Percentiles rank a stretch among this genome's conserved stretches.
Conservation (phyloP, 1,140 invertebrate species). For the Zaprionus gabonicus region DNA sequence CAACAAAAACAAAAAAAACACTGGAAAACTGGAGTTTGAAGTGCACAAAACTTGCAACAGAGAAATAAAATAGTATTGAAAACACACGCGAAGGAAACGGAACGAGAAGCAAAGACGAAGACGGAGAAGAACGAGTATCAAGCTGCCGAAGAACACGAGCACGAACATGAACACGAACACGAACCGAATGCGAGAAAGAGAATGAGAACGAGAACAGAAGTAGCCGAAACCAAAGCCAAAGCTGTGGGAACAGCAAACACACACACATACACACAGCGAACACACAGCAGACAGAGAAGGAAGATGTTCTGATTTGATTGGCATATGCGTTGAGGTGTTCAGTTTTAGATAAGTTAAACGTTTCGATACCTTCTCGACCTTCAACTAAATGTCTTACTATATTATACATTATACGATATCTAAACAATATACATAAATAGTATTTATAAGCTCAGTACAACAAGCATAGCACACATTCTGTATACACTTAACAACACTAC, state of each 20-base stretch:
- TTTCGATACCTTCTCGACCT: slow-evolving; percentile 8
- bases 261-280: slow-evolving; percentile 17
- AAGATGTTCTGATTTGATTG: slow-evolving; percentile 30
- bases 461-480: slow-evolving; percentile 30
- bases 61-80: slow-evolving; percentile 45
- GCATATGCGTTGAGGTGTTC: slow-evolving; percentile 50
- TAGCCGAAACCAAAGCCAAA: slow-evolving; percentile 58
- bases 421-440: slow-evolving; percentile 49
- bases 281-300: background rate
- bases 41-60: slow-evolving; percentile 55
- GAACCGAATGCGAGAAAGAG: background rate
- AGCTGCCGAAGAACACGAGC: background rate
- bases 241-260: slow-evolving; percentile 46
- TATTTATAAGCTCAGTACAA: slow-evolving; percentile 45
- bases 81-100: slow-evolving; percentile 4
- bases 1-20: background rate
- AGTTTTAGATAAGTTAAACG: slow-evolving; percentile 5
- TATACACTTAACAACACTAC: background rate
- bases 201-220: background rate
- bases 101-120: slow-evolving; percentile 2
- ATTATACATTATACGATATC: slow-evolving; percentile 39
- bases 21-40: slow-evolving; percentile 2
- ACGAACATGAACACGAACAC: background rate
- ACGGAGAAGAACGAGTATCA: slow-evolving; percentile 6
- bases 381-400: slow-evolving; percentile 36